Base-by-base conservation (phyloP, 2,113 vertebrate species). In the Promerops cafer region DNA sequence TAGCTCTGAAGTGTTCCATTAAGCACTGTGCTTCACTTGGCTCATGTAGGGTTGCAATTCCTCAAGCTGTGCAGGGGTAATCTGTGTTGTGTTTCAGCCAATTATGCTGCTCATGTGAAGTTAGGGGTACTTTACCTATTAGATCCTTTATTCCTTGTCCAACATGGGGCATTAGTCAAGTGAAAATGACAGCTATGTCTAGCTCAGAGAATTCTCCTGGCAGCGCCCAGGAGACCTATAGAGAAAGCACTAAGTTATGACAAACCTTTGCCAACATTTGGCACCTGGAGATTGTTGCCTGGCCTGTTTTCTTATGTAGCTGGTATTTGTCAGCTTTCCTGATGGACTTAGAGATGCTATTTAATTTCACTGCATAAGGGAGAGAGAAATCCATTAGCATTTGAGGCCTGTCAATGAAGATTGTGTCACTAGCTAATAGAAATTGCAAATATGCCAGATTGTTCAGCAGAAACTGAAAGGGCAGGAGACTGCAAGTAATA, bases 321-420 rank as follows among this genome's bases (percentile, higher is more conserved):
- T 74, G 44, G 30, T 76, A 76, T 91, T 89, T 88, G 91, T 95
- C 75, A 94, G 64, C 40, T 82, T 93, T 95, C 44, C 64, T 92
- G 88, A 82, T 70, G 74, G 80, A 76, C 31, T 19, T 78, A 68
- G 76, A 93, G 96, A 78, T 2, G 66, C 15, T 81, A 83, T 90
- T 95, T 93, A 89, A 95, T 97, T 95, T 97, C 75, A 60, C 71
- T 70, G 71, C 60, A 33, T 88, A 93, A 95, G 57, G 64, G 71
- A 93, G 64, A 91, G n/a, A 92, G 61, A 95, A 95, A 94, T 70
- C 71, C 75, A 93, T 93, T 96, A 96, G 45, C 3, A 12, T 79
- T 95, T 4, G 0, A 82, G 68, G n/a, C n/a, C 57, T 94, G 78
- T 93, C 94, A 94, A 18, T 81, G 81, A 84, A 89, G 71, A 96